Conservation (phyloP, 2,797 vertebrate species). For the Sebastes melanostomus region DNA sequence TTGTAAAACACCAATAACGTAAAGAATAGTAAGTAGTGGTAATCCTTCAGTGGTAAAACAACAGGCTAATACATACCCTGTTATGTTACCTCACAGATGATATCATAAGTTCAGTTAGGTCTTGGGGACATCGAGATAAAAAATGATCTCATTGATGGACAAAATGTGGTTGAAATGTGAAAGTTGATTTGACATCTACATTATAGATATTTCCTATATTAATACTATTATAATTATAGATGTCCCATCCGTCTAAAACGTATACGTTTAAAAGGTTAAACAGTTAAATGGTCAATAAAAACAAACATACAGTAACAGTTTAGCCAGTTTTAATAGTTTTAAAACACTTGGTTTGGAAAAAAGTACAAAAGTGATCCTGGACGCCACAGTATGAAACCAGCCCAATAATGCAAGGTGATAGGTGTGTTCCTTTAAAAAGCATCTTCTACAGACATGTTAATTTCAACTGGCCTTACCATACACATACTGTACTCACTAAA, state of each 20-base stretch:
- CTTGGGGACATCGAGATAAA: background rate
- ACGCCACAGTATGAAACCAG: slow-evolving; percentile 91
- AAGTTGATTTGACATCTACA: background rate
- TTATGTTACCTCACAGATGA: background rate
- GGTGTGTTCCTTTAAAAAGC: slow-evolving; percentile 84
- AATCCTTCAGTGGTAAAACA: background rate
- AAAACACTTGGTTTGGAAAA: slow-evolving; percentile 90
- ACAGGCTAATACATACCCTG: background rate
- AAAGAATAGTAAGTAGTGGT: background rate
- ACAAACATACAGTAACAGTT: slow-evolving; percentile 67
- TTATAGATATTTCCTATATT: background rate
- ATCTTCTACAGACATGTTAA: slow-evolving; percentile 82
- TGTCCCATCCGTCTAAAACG: background rate
- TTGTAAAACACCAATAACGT: background rate
- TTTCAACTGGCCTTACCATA: slow-evolving; percentile 80
- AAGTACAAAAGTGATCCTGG: slow-evolving; percentile 95
- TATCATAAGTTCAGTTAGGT: background rate
- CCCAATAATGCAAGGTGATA: slow-evolving; percentile 84
- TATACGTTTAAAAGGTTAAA: background rate
- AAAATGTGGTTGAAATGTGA: background rate
- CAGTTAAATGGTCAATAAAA: slow-evolving; percentile 11
- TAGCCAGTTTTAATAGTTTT: slow-evolving; percentile 91
- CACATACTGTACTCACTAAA: slow-evolving; percentile 87
- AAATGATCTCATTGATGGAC: background rate
- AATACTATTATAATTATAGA: background rate